These are phyloP conservation scores for Pseudococcus longispinus DNA, from an alignment of 2,888 invertebrate genomes.

Conservation along the genomic window DNA sequence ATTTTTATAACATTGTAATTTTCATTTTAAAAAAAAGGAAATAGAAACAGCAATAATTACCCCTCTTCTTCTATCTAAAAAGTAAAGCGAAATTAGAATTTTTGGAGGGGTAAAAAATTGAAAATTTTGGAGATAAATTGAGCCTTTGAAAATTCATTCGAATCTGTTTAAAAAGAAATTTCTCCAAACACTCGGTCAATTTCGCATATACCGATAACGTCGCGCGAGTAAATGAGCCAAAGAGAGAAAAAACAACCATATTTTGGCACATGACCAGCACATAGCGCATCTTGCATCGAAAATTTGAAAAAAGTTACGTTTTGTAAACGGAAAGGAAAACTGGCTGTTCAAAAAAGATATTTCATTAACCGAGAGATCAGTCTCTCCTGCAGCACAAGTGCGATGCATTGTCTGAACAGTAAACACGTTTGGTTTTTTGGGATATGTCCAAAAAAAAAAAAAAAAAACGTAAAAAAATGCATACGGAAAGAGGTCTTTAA, in stretches of 20 bases:
- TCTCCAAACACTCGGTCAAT: background rate
- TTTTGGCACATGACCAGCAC: background rate
- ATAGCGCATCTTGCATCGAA: background rate
- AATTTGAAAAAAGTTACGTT: background rate
- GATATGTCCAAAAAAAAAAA: background rate
- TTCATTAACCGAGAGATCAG: background rate
- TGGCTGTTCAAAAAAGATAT: background rate
- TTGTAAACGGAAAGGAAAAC: background rate
- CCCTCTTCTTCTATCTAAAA: too few relatives aligned
- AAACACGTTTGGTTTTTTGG: background rate
- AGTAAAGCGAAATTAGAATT: too few relatives aligned
- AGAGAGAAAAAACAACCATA: background rate
- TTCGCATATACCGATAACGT: background rate
- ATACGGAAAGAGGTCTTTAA: background rate
- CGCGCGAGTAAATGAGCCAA: background rate
- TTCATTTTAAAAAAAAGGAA: too few relatives aligned
- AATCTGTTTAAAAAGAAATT: too few relatives aligned
- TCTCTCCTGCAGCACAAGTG: background rate
- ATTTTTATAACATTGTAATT: too few relatives aligned
- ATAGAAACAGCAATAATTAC: too few relatives aligned
- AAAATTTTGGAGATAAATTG: too few relatives aligned
- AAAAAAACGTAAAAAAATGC: background rate
- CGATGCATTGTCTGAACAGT: background rate
- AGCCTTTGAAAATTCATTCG: too few relatives aligned
- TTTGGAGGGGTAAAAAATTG: too few relatives aligned